phyloP scores from a whole-genome alignment of 2,113 vertebrate species.

The Argyrosomus japonicus region DNA sequence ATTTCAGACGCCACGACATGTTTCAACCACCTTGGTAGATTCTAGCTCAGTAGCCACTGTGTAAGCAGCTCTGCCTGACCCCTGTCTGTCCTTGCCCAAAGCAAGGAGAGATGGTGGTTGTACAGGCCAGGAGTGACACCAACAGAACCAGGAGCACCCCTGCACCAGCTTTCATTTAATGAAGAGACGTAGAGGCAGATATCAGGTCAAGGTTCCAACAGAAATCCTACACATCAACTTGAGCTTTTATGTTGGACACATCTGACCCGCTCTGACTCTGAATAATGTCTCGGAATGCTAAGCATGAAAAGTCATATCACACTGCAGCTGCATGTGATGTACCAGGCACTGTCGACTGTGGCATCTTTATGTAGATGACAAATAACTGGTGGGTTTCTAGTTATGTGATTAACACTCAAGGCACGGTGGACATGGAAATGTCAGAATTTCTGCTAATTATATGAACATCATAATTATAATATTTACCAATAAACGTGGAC shows the following conservation, averaged over 20 bases:
- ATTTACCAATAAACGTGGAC: slow-evolving; percentile 41
- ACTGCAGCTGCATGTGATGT: not conserved
- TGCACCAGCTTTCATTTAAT: slow-evolving; percentile 21
- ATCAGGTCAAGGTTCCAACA: slow-evolving; percentile 16
- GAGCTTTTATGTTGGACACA: slow-evolving; percentile 3
- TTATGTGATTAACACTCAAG: slow-evolving; percentile 1
- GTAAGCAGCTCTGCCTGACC: not conserved
- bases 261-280: not conserved
- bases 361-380: slow-evolving; percentile 15
- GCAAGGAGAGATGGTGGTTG: not conserved
- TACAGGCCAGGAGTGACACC: slow-evolving; percentile 14
- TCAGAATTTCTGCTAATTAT: slow-evolving; percentile 44
- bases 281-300: slow-evolving; percentile 2
- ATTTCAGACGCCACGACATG: not conserved
- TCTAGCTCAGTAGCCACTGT: not conserved
- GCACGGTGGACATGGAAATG: slow-evolving; percentile 10
- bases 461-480: slow-evolving; percentile 43
- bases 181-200: slow-evolving; percentile 17
- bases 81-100: slow-evolving; percentile 3
- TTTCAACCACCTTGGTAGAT: not conserved
- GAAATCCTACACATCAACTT: slow-evolving; percentile 18
- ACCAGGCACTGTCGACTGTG: not conserved
- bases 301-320: not conserved
- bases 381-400: slow-evolving; percentile 14
- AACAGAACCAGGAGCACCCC: not conserved